Evolutionary conservation across 2,888 invertebrate genomes (phyloP).

Genomic region (Loripinus fragilis): DNA sequence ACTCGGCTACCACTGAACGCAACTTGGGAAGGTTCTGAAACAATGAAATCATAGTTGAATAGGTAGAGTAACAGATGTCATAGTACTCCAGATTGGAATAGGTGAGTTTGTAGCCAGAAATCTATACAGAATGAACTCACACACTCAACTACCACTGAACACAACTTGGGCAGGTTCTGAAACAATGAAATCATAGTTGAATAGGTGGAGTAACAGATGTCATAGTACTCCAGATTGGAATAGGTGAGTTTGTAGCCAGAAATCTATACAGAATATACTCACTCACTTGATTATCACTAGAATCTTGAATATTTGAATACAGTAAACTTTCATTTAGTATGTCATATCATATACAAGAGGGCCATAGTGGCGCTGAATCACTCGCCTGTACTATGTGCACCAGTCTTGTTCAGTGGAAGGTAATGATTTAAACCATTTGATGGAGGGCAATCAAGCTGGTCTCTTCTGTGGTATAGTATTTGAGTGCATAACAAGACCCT

Average conservation of each 20-base stretch:
- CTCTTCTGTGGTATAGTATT: too few relatives aligned
- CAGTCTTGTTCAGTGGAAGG: too few relatives aligned
- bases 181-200: conserved; percentile 95
- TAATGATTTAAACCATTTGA: too few relatives aligned
- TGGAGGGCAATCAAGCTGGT: too few relatives aligned
- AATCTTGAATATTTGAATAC: too few relatives aligned
- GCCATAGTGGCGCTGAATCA: too few relatives aligned
- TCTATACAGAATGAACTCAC: conserved; percentile 94
- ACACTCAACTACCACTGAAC: conserved; percentile 95
- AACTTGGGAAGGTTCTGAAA: conserved; percentile 90
- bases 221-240: conserved; percentile 90
- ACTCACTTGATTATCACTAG: conserved; percentile 96
- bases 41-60: conserved; percentile 96
- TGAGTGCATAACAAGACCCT: too few relatives aligned
- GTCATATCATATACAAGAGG: too few relatives aligned
- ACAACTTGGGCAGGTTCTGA: conserved; percentile 90
- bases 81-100: conserved; percentile 88
- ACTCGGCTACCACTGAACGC: conserved; percentile 94
- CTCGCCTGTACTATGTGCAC: too few relatives aligned
- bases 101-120: conserved; percentile 90
- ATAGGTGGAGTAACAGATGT: conserved; percentile 94
- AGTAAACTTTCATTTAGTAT: too few relatives aligned
- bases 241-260: conserved; percentile 89
- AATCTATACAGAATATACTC: conserved; percentile 93
- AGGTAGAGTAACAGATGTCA: conserved; percentile 96